These are phyloP conservation scores for Spodoptera littoralis DNA, from an alignment of 2,888 invertebrate genomes.

Conservation along the genomic window DNA sequence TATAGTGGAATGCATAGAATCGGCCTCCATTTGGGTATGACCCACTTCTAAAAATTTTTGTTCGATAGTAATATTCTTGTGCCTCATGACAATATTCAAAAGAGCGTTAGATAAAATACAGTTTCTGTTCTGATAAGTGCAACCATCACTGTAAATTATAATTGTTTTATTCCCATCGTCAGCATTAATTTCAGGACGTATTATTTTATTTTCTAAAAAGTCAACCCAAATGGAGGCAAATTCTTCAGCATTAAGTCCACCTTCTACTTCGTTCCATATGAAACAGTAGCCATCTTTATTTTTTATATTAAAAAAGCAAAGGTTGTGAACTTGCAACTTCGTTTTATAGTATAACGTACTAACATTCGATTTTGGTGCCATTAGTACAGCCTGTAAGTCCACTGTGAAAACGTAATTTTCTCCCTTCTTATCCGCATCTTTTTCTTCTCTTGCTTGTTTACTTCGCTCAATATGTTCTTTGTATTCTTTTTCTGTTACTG, in stretches of 20 bases:
- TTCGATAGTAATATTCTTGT: constrained; percentile 4
- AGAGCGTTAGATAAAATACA: constrained; percentile 14
- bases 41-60: constrained; percentile 4
- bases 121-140: constrained; percentile 20
- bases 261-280: too few species aligned
- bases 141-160: constrained; percentile 3
- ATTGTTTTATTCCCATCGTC: background rate
- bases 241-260: constrained; percentile 20
- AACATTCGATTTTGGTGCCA: constrained; percentile 23
- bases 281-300: constrained; percentile 8
- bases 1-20: constrained; percentile 15
- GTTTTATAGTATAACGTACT: constrained; percentile 21
- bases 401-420: constrained; percentile 16
- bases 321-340: constrained; percentile 27
- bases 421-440: constrained; percentile 4
- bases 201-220: constrained; percentile 10
- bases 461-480: constrained; percentile 13
- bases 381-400: constrained; percentile 39
- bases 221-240: constrained; percentile 12
- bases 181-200: background rate
- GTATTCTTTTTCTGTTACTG: constrained; percentile 11
- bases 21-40: constrained; percentile 4
- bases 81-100: background rate
- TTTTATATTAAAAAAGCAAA: constrained; percentile 17
- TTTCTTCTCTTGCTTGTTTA: constrained; percentile 15